Evolutionary conservation across 2,888 invertebrate genomes (phyloP).

Genomic region (Polietes domitor): DNA sequence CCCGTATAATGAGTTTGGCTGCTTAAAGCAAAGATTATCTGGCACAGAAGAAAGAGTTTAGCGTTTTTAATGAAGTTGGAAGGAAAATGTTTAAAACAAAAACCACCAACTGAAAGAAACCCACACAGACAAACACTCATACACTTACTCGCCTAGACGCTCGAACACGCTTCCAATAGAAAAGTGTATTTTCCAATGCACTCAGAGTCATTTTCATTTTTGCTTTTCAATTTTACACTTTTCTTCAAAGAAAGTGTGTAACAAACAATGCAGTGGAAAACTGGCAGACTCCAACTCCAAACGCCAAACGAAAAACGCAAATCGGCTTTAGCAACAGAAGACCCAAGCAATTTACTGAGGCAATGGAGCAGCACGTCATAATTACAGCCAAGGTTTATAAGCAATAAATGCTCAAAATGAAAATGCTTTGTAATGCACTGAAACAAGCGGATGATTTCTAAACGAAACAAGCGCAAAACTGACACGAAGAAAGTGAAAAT

Average conservation of each 20-base stretch:
- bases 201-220: constrained; percentile 2
- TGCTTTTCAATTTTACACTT: constrained; percentile 2
- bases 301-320: constrained; percentile 51
- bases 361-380: constrained; percentile 76
- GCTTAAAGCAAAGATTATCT: constrained; percentile 56
- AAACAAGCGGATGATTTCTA: constrained; percentile 33
- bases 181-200: constrained; percentile 36
- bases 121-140: not conserved
- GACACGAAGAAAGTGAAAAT: constrained; percentile 65
- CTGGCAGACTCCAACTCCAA: not conserved
- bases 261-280: constrained; percentile 17
- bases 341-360: constrained; percentile 74
- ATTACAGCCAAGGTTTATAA: constrained; percentile 30
- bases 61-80: constrained; percentile 62
- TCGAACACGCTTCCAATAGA: not conserved
- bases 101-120: not conserved
- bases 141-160: constrained; percentile 2
- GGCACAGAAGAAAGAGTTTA: constrained; percentile 36
- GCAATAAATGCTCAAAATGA: constrained; percentile 29
- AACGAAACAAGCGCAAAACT: constrained; percentile 28
- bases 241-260: constrained; percentile 61
- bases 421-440: constrained; percentile 41
- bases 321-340: constrained; percentile 52
- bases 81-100: constrained; percentile 17
- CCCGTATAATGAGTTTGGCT: constrained; percentile 62